phyloP scores from a whole-genome alignment of 2,113 vertebrate species.

The Junco hyemalis region DNA sequence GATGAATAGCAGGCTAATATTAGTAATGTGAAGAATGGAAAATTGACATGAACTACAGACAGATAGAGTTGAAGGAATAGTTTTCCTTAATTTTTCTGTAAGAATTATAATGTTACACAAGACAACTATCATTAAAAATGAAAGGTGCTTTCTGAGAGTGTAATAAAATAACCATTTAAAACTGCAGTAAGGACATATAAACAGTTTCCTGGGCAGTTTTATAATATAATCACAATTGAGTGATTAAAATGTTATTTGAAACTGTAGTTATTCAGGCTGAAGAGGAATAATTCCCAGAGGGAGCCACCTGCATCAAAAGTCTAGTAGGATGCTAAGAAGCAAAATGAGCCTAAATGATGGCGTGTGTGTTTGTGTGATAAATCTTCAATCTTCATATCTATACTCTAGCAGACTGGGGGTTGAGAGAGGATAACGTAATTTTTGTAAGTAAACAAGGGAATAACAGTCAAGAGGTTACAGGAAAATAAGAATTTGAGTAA shows the following conservation, averaged over 20 bases:
- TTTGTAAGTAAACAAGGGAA: not conserved
- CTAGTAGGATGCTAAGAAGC: not conserved
- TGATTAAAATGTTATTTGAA: not conserved
- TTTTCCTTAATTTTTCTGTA: not conserved
- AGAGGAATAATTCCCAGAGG: not conserved
- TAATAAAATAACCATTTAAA: not conserved
- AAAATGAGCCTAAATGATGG: not conserved
- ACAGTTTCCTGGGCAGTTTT: not conserved
- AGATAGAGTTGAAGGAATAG: rapidly evolving
- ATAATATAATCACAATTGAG: not conserved
- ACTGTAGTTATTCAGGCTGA: not conserved
- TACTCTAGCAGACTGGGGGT: not conserved
- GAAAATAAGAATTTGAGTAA: not conserved
- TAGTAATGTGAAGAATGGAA: not conserved
- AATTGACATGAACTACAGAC: not conserved
- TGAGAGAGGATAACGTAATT: not conserved
- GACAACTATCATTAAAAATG: not conserved
- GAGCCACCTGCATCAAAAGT: not conserved
- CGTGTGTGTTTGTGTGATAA: not conserved
- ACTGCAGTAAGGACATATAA: not conserved
- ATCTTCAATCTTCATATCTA: not conserved
- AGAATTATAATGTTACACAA: not conserved
- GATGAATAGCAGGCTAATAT: not conserved
- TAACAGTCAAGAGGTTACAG: not conserved
- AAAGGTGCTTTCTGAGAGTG: not conserved